Base-by-base conservation (phyloP, 2,113 vertebrate genomes). In the Sclerurus mexicanus region DNA sequence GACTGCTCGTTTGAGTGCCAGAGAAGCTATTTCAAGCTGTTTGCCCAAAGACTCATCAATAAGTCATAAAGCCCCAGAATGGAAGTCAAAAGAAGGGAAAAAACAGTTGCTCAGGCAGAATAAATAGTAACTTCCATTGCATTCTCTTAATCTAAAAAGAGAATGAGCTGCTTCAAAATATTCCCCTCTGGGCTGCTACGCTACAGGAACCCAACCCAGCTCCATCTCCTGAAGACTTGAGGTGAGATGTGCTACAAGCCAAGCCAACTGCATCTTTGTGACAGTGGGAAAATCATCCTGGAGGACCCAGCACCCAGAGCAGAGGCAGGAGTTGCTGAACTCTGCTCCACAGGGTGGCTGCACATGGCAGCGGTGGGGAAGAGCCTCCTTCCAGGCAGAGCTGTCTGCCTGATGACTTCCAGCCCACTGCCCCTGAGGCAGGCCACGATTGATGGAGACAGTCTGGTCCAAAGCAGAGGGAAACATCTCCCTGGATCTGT, bases 1-100 rank as follows among this genome's bases (percentile, higher is more conserved):
- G 95, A 96, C 88, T 96, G 96, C 90, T 96, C 90, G 49, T 82
- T 90, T 90, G 78, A 96, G 95, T 7, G 68, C 74, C 95, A 96
- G 58, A n/a, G 74, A 37, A 95, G 93, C 90, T 97, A 95, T 97
- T 97, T 97, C 12, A 4, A 95, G 96, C 93, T 92, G 83, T 93
- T 91, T 97, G 94, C 94, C 93, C 76, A 81, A 93, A 95, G 96
- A 95, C 86, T 97, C 95, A 97, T 97, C 95, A 97, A 92, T 97
- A 96, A 97, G 87, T 96, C 97, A 97, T 97, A 94, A 94, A 94
- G 83, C 20, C 94, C 74, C 87, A 85, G 83, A 94, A 95, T 78
- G 81, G 85, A 97, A 95, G 94, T 95, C 91, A 89, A 89, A 84
- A 90, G 73, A 78, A 93, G 58, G 76, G 77, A 83, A 94, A 95